phyloP scores from a whole-genome alignment of 2,113 vertebrate species.

The Megaleporinus macrocephalus region DNA sequence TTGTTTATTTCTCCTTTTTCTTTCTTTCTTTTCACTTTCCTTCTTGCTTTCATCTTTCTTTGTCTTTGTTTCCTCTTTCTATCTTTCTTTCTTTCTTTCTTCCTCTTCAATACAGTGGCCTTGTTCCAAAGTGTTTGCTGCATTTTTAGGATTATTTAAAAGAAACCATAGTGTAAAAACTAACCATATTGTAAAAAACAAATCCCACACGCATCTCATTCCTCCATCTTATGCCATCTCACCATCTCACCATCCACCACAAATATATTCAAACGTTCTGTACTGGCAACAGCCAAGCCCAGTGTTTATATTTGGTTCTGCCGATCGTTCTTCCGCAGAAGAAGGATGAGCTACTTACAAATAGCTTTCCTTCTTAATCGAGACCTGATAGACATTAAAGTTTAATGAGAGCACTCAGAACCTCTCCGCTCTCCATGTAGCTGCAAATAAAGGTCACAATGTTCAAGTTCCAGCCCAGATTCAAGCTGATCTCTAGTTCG shows the following conservation, averaged over 20 bases:
- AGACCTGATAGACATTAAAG: conserved; percentile 12
- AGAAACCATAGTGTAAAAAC: no score
- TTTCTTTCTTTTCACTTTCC: no score
- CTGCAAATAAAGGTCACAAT: conserved; percentile 14
- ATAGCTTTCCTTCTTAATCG: conserved; percentile 21
- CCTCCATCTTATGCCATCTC: not conserved
- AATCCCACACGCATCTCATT: not conserved
- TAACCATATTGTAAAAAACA: not conserved
- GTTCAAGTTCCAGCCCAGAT: not conserved
- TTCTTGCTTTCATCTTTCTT: no score
- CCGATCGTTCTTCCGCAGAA: not conserved
- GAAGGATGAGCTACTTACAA: not conserved
- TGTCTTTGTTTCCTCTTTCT: no score
- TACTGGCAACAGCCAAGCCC: not conserved
- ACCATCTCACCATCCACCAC: no score
- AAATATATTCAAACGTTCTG: not conserved
- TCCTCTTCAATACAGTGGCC: no score
- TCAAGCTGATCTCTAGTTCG: not conserved
- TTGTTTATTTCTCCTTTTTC: no score
- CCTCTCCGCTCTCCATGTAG: not conserved
- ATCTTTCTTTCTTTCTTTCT: no score
- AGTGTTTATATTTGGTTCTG: not conserved
- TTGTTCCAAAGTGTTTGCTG: no score
- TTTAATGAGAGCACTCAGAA: conserved; percentile 18
- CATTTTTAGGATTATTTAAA: conserved; percentile 19